Evolutionary conservation across 2,113 vertebrate species (phyloP).

Genomic region (Ictalurus furcatus): DNA sequence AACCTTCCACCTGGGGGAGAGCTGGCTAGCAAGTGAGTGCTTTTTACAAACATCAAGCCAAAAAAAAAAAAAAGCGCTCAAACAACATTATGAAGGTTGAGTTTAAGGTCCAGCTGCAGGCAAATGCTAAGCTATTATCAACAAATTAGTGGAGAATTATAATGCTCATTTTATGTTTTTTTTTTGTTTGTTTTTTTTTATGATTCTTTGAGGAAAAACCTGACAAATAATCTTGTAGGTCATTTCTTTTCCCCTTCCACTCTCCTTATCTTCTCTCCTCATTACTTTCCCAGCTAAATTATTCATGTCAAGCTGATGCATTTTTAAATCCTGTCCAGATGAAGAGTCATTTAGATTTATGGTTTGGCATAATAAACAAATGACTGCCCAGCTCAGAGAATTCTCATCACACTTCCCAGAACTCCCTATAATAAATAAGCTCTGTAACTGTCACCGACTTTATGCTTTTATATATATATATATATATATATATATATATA

Average conservation of each 20-base stretch:
- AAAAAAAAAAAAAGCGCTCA: not conserved
- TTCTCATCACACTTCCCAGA: not conserved
- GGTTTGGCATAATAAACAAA: slow-evolving; percentile 16
- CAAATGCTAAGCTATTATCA: not conserved
- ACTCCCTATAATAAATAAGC: too few relatives aligned
- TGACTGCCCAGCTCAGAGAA: not conserved
- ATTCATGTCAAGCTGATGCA: slow-evolving; percentile 37
- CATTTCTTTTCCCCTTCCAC: not conserved
- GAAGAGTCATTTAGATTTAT: slow-evolving; percentile 36
- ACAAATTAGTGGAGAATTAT: not conserved
- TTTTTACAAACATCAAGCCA: not conserved
- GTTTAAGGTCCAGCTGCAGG: not conserved
- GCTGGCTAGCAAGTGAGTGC: slow-evolving; percentile 97
- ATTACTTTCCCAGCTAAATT: slow-evolving; percentile 39
- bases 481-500: not conserved
- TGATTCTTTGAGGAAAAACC: not conserved
- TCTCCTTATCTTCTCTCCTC: slow-evolving; percentile 20
- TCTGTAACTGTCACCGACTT: not conserved
- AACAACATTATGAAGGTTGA: not conserved
- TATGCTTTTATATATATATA: not conserved
- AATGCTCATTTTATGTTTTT: not conserved
- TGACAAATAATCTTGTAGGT: slow-evolving; percentile 1
- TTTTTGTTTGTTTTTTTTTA: too few relatives aligned
- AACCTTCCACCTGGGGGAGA: slow-evolving; percentile 97
- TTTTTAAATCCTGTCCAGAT: slow-evolving; percentile 42